Percentiles rank a stretch among this genome's conserved stretches.
phyloP scores from a whole-genome alignment of 2,888 invertebrate species.

The Diabrotica balteata region DNA sequence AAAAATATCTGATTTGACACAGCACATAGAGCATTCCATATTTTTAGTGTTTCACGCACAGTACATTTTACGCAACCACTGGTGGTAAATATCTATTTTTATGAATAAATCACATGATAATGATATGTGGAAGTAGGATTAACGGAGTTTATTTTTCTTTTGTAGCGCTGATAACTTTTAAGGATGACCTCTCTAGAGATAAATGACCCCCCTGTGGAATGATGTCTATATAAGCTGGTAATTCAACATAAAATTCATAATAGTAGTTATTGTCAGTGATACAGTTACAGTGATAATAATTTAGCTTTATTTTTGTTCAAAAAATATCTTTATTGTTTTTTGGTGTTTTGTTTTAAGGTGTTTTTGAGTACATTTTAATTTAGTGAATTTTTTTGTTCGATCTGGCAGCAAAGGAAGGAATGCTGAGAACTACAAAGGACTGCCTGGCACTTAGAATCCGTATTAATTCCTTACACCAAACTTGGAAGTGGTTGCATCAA shows the following conservation, averaged over 20 bases:
- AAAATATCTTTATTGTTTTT: no score
- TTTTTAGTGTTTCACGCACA: no score
- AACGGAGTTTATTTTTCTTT: slow-evolving; percentile 49
- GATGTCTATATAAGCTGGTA: slow-evolving; percentile 50
- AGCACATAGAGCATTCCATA: no score
- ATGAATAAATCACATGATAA: slow-evolving; percentile 44
- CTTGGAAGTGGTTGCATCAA: slow-evolving; percentile 95
- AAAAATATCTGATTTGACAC: no score
- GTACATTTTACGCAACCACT: slow-evolving; percentile 15
- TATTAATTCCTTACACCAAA: slow-evolving; percentile 87
- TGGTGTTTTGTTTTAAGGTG: slow-evolving; percentile 12
- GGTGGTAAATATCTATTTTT: slow-evolving; percentile 19
- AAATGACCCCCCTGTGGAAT: slow-evolving; percentile 49
- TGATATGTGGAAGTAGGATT: slow-evolving; percentile 36
- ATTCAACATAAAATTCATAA: slow-evolving; percentile 29
- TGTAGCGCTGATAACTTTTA: slow-evolving; percentile 48
- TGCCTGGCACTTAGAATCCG: slow-evolving; percentile 89
- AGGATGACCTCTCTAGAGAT: slow-evolving; percentile 51
- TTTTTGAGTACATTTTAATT: slow-evolving; percentile 16
- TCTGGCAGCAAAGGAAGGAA: slow-evolving; percentile 58
- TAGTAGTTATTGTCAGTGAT: slow-evolving; percentile 18
- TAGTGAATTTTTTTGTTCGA: slow-evolving; percentile 36
- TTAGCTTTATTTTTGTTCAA: slow-evolving; percentile 16
- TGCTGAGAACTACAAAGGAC: slow-evolving; percentile 75
- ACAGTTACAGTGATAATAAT: slow-evolving; percentile 1